Conservation (phyloP, 2,888 invertebrate species). For the Pheosia tremula region DNA sequence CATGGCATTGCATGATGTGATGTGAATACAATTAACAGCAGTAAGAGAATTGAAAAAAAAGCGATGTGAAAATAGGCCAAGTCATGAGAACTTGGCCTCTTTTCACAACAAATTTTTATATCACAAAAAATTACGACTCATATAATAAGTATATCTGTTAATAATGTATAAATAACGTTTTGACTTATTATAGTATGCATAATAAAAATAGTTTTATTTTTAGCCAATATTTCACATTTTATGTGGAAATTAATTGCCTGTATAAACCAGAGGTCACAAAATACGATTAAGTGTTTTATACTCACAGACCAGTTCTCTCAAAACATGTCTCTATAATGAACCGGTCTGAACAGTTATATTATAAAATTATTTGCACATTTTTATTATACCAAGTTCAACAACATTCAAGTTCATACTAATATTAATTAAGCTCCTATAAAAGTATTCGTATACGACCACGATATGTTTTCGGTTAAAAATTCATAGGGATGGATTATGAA, state of each 20-base stretch:
- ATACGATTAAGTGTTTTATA: neutral
- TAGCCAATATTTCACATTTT: no score
- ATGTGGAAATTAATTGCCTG: no score
- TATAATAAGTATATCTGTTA: no score
- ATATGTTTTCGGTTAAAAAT: neutral
- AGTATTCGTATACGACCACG: neutral
- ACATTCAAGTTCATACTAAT: neutral
- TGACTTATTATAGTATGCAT: no score
- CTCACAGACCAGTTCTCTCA: neutral
- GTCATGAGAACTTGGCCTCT: no score
- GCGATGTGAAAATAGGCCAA: no score
- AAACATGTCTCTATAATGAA: neutral
- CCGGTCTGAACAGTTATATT: neutral
- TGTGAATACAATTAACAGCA: neutral
- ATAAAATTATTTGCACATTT: slow-evolving; percentile 7
- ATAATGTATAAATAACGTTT: no score
- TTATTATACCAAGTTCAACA: slow-evolving; percentile 1
- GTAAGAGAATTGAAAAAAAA: neutral
- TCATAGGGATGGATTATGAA: neutral
- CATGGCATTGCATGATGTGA: neutral
- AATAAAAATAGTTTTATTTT: no score
- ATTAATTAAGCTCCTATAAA: neutral
- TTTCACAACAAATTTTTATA: no score
- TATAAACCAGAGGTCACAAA: neutral
- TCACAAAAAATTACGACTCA: no score